Evolutionary conservation across 1,140 invertebrate genomes (phyloP), one percentile per base, ranked within the genome.

Genomic region (Leptopilina boulardi): DNA sequence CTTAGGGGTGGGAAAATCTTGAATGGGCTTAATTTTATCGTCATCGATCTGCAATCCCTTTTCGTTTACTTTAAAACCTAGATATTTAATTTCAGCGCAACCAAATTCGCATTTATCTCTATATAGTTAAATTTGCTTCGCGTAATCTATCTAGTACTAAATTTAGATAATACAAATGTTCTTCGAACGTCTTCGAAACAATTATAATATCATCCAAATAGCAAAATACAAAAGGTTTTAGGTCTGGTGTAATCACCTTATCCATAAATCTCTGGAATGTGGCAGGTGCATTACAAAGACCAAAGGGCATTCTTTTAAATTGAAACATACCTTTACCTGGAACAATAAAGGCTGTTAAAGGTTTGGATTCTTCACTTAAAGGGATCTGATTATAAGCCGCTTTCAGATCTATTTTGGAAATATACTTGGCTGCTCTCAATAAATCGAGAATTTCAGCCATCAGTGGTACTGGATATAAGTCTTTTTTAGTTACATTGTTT

Each of bases 181-280:
- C n/a, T n/a, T n/a, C n/a, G n/a, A n/a, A n/a, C n/a, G n/a, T n/a
- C n/a, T 71, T 18, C 11, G 75, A 71, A 0, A 82, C 6, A 5
- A 87, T 70, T 11, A 87, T 82, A 2, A 86, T 78, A 74, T 88
- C 87, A 71, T 85, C 84, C 3, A 88, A 70, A 71, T 85, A 86
- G 6, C 79, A 75, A 86, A 87, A 11, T 79, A 82, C n/a, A 23
- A 78, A 59, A 3, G 41, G 78, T n/a, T 80, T 84, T 19, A 84
- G 77, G 71, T 83, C 79, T 0, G 84, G 80, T 11, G 80, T 82
- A 56, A 88, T 85, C 13, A 81, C 51, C 19, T 34, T 19, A 18
- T 77, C 71, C n/a, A 77, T 18, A 73, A 72, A 5, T 10, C 42
- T 4, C 15, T 47, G 42, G 5, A 47, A 47, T 3, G 42, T 47